phyloP scores from a whole-genome alignment of 1,140 invertebrate species.

The Charaxes varanes region DNA sequence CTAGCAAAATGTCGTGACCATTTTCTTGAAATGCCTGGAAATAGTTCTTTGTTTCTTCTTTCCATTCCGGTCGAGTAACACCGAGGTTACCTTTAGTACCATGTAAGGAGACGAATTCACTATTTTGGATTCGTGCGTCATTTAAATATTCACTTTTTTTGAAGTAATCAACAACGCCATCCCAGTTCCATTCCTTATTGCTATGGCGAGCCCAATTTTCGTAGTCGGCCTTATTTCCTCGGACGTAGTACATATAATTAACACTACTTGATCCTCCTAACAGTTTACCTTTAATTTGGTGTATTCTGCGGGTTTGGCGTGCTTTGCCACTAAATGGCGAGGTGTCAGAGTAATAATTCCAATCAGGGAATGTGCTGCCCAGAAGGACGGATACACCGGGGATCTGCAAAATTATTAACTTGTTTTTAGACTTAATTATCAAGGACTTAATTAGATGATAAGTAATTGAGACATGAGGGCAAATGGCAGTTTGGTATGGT shows the following conservation, averaged over 20 bases:
- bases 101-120: slow-evolving; percentile 29
- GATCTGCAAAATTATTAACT: slow-evolving; percentile 38
- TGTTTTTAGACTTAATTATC: too few relatives aligned
- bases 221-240: slow-evolving; percentile 87
- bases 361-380: slow-evolving; percentile 62
- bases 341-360: slow-evolving; percentile 83
- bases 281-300: slow-evolving; percentile 79
- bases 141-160: slow-evolving; percentile 89
- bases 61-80: slow-evolving; percentile 81
- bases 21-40: slow-evolving; percentile 86
- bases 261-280: slow-evolving; percentile 90
- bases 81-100: slow-evolving; percentile 26
- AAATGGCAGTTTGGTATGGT: too few relatives aligned
- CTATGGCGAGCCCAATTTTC: slow-evolving; percentile 88
- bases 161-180: slow-evolving; percentile 87
- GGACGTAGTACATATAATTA: slow-evolving; percentile 95
- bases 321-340: too few relatives aligned
- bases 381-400: slow-evolving; percentile 34
- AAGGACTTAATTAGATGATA: too few relatives aligned
- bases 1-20: slow-evolving; percentile 85
- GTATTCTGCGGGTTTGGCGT: slow-evolving; percentile 76
- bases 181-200: slow-evolving; percentile 90
- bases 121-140: slow-evolving; percentile 80
- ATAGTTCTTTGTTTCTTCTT: slow-evolving; percentile 73
- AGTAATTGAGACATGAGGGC: too few relatives aligned